Conservation (phyloP, 2,113 vertebrate genomes). For the Silurus glanis region DNA sequence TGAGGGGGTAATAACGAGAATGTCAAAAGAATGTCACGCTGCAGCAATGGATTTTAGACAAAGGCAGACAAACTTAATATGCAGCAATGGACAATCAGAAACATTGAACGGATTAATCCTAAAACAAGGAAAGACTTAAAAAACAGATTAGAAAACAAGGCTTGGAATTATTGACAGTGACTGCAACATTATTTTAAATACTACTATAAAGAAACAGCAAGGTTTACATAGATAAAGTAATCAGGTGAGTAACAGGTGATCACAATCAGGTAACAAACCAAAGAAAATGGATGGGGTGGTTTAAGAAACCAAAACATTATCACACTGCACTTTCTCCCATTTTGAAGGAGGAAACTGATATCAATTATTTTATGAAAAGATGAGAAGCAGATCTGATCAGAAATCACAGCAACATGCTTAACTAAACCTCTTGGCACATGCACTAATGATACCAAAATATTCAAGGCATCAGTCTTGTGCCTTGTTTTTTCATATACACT, state of each 20-base stretch:
- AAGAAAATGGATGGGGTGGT: neutral
- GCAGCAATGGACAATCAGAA: neutral
- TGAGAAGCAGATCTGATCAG: neutral
- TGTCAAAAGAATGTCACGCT: no score
- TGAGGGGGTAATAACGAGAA: no score
- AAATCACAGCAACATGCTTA: neutral
- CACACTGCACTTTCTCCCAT: neutral
- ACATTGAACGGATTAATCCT: neutral
- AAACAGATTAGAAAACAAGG: no score
- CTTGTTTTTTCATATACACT: neutral
- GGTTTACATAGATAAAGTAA: neutral
- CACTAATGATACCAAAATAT: neutral
- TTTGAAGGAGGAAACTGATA: neutral
- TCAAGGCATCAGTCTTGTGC: neutral
- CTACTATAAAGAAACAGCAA: neutral
- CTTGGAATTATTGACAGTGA: neutral
- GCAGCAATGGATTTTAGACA: neutral
- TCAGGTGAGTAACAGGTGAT: neutral
- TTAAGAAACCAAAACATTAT: neutral
- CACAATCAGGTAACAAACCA: neutral
- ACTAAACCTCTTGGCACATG: neutral
- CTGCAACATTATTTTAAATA: neutral
- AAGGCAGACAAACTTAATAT: no score
- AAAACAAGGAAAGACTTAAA: no score
- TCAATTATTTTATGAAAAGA: neutral